Base-by-base conservation (phyloP, 2,797 vertebrate genomes). In the Heliangelus exortis region DNA sequence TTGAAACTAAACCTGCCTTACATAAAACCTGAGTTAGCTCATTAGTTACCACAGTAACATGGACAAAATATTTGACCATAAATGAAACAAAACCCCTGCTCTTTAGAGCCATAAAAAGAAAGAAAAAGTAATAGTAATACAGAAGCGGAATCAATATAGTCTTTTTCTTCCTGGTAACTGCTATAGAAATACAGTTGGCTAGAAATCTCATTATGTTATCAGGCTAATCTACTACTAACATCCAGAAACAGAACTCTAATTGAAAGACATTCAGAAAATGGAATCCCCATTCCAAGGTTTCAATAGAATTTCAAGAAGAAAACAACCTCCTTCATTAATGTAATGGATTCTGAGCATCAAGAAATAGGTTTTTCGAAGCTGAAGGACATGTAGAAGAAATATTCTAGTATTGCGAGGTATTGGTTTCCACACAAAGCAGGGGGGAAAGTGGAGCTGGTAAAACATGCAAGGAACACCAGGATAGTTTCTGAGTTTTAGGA, bases 221-320 rank as follows among this genome's bases (percentile, higher is more conserved):
- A 87, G 36, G 43, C n/a, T 85, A 48, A 72, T 72, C 59, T 73
- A 34, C 51, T 36, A 54, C 23, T 81, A 73, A 76, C 34, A 84
- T 71, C 54, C 63, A n/a, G 71, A 73, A 90, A 62, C 23, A 79
- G 69, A 91, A 51, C 29, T 28, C 13, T 67, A 89, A 67, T 31
- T 73, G 68, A 89, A 75, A 78, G 43, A 55, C 31, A 34, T 79
- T 89, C 47, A 84, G 74, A 63, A 90, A 95, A 92, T 19, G 16
- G 63, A 89, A 80, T 41, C 14, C 21, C 16, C 29, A n/a, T 67
- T 77, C 43, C 61, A 71, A 74, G 57, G 25, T 83, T 89, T 36
- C 63, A 53, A 85, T 58, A 92, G 67, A 87, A 88, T 89, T 87
- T 90, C 53, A 82, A 51, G n/a, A 84, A 69, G 71, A 78, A 92